phyloP scores from a whole-genome alignment of 2,888 invertebrate genomes.

The Branchellion lobata region DNA sequence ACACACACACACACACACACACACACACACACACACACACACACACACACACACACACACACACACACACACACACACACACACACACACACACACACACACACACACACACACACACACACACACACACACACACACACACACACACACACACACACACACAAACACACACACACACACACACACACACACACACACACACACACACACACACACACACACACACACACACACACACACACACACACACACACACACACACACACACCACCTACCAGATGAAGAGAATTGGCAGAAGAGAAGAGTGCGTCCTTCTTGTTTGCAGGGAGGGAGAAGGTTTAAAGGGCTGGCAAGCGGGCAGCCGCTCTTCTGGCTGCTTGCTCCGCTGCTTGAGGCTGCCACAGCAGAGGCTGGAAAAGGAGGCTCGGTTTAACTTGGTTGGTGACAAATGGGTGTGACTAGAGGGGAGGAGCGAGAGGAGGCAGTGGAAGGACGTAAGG shows the following conservation, averaged over 20 bases:
- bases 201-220: conserved; percentile 32
- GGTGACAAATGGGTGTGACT: too few species aligned
- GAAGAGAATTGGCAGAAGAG: too few species aligned
- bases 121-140: conserved; percentile 38
- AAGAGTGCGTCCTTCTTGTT: too few species aligned
- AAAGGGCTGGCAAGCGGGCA: too few species aligned
- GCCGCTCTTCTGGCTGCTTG: too few species aligned
- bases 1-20: conserved; percentile 32
- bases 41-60: conserved; percentile 9
- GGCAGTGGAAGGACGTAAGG: too few species aligned
- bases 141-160: conserved; percentile 38
- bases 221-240: conserved; percentile 32
- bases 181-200: conserved; percentile 43
- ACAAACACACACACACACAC: conserved; percentile 41
- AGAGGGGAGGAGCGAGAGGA: too few species aligned
- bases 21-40: conserved; percentile 1
- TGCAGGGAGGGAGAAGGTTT: too few species aligned
- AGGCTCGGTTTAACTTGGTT: too few species aligned
- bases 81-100: conserved; percentile 32
- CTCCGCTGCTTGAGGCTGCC: too few species aligned
- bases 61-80: conserved; percentile 25
- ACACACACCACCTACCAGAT: too few species aligned
- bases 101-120: conserved; percentile 38
- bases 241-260: conserved; percentile 24
- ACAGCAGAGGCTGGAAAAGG: too few species aligned